phyloP scores from a whole-genome alignment of 1,140 invertebrate genomes.

The Galleria mellonella region DNA sequence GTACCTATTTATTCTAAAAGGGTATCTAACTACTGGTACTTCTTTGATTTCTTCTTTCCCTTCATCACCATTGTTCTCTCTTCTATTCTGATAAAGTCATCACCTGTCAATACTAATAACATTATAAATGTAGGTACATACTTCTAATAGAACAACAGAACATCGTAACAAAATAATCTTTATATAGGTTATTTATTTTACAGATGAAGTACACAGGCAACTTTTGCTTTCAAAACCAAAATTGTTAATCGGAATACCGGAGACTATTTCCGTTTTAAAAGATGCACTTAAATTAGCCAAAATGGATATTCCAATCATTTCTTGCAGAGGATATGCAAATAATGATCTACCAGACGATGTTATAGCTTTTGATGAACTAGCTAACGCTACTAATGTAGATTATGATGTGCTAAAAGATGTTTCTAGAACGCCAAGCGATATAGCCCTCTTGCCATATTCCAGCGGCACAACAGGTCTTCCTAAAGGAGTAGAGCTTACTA shows the following conservation, averaged over 20 bases:
- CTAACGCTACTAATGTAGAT: constrained; percentile 59
- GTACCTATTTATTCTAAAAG: too few species aligned
- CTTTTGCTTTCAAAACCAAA: constrained; percentile 78
- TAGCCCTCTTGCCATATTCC: constrained; percentile 79
- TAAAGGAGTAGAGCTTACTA: constrained; percentile 89
- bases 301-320: constrained; percentile 75
- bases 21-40: too few species aligned
- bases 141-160: too few species aligned
- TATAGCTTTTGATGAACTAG: constrained; percentile 76
- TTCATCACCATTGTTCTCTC: too few species aligned
- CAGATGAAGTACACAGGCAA: constrained; percentile 88
- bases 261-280: constrained; percentile 60
- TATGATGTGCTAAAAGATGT: constrained; percentile 60
- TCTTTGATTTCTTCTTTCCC: too few species aligned
- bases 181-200: constrained; percentile 19
- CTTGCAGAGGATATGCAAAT: constrained; percentile 39
- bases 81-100: too few species aligned
- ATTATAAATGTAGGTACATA: too few species aligned
- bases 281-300: constrained; percentile 63
- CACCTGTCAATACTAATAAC: too few species aligned
- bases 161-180: too few species aligned
- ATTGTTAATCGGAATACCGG: constrained; percentile 78
- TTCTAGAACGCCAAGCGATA: constrained; percentile 58
- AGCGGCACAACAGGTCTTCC: constrained; percentile 94
- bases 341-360: constrained; percentile 63